phyloP scores from a whole-genome alignment of 2,888 invertebrate genomes.

The Epistrophella euchroma region DNA sequence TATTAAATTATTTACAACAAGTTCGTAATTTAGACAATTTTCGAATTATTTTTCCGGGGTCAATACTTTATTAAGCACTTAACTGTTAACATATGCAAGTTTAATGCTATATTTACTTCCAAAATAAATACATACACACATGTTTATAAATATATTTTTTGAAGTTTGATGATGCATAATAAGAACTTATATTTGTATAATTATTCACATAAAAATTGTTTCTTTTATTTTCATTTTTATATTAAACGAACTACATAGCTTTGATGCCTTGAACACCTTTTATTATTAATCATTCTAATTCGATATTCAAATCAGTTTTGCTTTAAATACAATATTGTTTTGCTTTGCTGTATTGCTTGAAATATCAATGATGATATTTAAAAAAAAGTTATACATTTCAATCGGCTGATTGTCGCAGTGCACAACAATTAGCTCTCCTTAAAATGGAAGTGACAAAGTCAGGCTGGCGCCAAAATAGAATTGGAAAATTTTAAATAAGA shows the following conservation, averaged over 20 bases:
- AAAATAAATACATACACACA: background rate
- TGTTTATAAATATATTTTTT: background rate
- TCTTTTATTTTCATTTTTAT: too few species aligned
- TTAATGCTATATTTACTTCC: background rate
- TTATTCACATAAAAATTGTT: too few species aligned
- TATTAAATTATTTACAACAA: background rate
- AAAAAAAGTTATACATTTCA: too few species aligned
- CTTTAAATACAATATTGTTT: background rate
- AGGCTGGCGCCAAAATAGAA: too few species aligned
- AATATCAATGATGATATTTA: too few species aligned
- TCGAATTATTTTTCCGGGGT: background rate
- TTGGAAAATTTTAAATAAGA: too few species aligned
- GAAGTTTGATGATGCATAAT: background rate
- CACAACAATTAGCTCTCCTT: too few species aligned
- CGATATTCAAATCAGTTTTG: background rate
- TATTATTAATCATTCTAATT: too few species aligned
- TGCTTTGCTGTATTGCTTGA: background rate
- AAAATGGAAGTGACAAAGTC: too few species aligned
- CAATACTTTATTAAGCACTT: background rate
- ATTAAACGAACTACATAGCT: too few species aligned
- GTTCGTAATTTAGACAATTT: background rate
- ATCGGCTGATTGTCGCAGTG: too few species aligned
- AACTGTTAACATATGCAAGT: background rate
- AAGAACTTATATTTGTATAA: background rate
- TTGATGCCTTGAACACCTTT: too few species aligned